Conservation (phyloP, 2,888 invertebrate genomes). For the Celastrina argiolus region DNA sequence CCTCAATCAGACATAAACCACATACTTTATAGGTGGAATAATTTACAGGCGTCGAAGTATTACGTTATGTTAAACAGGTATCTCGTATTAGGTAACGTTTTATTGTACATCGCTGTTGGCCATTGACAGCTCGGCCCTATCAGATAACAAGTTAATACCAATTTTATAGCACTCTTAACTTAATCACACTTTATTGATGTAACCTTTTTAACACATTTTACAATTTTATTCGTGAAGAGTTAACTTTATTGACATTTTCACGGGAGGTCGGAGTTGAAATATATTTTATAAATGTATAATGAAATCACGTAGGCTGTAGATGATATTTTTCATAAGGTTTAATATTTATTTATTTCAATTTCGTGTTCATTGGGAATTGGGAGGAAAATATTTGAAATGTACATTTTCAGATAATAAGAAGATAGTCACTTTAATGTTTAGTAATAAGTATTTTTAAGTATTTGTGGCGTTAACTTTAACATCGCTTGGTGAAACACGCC, state of each 20-base stretch:
- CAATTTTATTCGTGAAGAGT: neutral
- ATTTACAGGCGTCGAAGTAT: constrained; percentile 13
- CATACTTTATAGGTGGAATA: constrained; percentile 7
- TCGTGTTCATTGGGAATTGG: no score
- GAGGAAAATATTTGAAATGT: no score
- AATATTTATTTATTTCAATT: neutral
- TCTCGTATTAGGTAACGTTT: constrained; percentile 17
- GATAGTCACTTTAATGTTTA: no score
- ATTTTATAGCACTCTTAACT: constrained; percentile 20
- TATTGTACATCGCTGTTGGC: constrained; percentile 5
- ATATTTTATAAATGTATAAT: neutral
- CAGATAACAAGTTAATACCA: constrained; percentile 19
- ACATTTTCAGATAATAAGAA: no score
- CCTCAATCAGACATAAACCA: constrained; percentile 7
- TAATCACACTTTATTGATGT: constrained; percentile 2
- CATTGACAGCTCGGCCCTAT: constrained; percentile 13
- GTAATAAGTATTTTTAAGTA: no score
- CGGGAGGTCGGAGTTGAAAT: neutral
- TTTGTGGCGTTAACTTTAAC: no score
- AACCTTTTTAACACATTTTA: constrained; percentile 11
- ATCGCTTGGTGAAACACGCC: no score
- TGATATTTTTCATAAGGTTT: neutral
- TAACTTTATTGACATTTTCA: neutral
- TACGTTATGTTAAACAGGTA: constrained; percentile 6
- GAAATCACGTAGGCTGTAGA: neutral